Evolutionary conservation across 2,888 invertebrate genomes (phyloP).

Genomic region (Hesperia comma): DNA sequence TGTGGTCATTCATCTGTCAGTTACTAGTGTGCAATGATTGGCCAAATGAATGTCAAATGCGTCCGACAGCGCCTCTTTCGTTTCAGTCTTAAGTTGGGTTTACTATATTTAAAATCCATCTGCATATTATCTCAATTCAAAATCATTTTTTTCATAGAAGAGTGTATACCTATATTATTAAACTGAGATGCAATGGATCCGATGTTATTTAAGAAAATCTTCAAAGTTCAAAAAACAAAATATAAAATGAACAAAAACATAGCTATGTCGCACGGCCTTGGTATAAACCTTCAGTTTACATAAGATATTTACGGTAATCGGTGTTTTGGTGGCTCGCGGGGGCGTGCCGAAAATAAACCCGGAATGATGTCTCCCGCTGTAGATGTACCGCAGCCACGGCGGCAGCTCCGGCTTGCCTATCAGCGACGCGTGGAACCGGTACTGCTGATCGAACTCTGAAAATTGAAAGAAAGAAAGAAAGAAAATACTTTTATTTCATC

Average conservation of each 20-base stretch:
- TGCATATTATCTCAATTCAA: too few species aligned
- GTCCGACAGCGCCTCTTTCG: too few species aligned
- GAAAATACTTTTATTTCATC: too few species aligned
- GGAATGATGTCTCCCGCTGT: conserved; percentile 89
- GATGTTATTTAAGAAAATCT: neutral
- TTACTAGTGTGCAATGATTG: too few species aligned
- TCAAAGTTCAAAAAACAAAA: neutral
- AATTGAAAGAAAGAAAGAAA: conserved; percentile 36
- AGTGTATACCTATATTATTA: too few species aligned
- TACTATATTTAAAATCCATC: too few species aligned
- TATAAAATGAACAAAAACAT: neutral
- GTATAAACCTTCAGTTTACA: conserved; percentile 29
- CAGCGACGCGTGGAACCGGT: conserved; percentile 89
- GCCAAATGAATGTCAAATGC: too few species aligned
- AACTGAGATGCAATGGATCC: too few species aligned
- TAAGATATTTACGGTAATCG: conserved; percentile 60
- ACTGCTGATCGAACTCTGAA: conserved; percentile 84
- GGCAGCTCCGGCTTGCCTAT: conserved; percentile 92
- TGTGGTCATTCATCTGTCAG: too few species aligned
- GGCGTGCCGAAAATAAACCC: conserved; percentile 95
- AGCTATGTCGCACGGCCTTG: conserved; percentile 19
- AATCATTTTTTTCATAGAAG: too few species aligned
- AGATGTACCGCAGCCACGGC: conserved; percentile 92
- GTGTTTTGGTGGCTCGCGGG: conserved; percentile 80
- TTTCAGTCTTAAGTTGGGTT: too few species aligned